Evolutionary conservation across 2,113 vertebrate species (phyloP), one percentile per base, ranked within the genome.

Genomic region (Callithrix jacchus): DNA sequence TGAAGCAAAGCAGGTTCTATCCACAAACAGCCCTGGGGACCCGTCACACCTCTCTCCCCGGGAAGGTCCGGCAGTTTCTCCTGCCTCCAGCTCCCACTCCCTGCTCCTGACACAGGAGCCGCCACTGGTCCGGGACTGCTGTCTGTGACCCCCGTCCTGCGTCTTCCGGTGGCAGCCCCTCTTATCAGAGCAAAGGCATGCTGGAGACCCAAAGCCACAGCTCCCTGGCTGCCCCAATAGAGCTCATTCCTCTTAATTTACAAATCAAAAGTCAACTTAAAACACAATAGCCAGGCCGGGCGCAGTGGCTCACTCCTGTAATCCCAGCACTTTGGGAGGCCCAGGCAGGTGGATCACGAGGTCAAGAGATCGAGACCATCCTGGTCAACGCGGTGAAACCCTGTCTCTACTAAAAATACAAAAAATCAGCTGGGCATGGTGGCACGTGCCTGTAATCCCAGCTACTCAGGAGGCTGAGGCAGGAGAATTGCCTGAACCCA

Each of bases 21-120:
- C 20, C 32, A 6, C 13, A 4, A 32, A 18, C 2, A 6, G 27
- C 42, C 1, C 4, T 1, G 0, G 10, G 21, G 0, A 32, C 8
- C 5, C 8, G 6, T 25, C 13, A 4, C 23, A 0, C 21, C 37
- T 35, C 21, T 27, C 12, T 9, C 52, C 9, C 3, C 0, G 23
- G 52, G 9, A 25, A 11, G 0, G 45, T 18, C 12, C 8, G 1
- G 4, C 2, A 6, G 32, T 14, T 35, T 35, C 66, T 35, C 27
- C 14, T 0, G 5, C 47, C 21, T 9, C 11, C 27, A 1, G 47
- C 1, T 6, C 25, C 47, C 42, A 52, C 40, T 14, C 8, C 6
- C n/a, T 42, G 52, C 49, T 11, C 79, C 52, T 9, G 35, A 79
- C 4, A 8, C 17, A 35, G 13, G 14, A 18, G 23, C 8, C 74